A percentile compares a stretch with the other conserved stretches of the same genome.
Evolutionary conservation across 2,797 vertebrate genomes (phyloP).

Genomic region (Lepilemur ruficaudatus): DNA sequence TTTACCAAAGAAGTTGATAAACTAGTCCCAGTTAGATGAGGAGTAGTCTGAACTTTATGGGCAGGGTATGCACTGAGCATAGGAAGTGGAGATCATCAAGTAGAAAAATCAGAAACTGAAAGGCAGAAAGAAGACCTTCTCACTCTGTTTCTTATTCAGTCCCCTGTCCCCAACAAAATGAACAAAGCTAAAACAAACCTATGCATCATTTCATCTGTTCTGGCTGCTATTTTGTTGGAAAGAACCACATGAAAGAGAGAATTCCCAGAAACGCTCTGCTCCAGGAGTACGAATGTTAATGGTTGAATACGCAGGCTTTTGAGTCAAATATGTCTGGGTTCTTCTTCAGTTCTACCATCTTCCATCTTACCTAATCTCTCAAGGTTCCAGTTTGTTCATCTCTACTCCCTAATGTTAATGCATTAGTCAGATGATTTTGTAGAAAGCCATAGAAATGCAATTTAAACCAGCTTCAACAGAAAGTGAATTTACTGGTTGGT

Average conservation of each 20-base stretch:
- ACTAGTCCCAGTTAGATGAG: not conserved
- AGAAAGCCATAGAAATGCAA: not conserved
- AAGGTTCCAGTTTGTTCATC: not conserved
- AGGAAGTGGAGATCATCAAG: not conserved
- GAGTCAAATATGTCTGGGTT: not conserved
- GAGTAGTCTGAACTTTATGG: not conserved
- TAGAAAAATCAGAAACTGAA: not conserved
- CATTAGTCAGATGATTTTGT: not conserved
- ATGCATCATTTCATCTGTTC: not conserved
- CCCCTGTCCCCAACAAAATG: not conserved
- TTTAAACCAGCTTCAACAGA: not conserved
- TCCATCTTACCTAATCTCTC: not conserved
- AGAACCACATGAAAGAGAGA: not conserved
- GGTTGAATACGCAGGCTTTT: not conserved
- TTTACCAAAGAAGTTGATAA: not conserved
- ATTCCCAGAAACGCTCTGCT: not conserved
- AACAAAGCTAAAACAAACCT: not conserved
- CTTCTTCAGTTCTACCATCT: not conserved
- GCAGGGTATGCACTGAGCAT: not conserved
- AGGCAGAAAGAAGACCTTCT: not conserved
- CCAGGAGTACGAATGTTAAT: not conserved
- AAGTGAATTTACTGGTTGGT: not conserved
- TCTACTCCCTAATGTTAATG: not conserved
- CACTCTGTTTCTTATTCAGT: not conserved
- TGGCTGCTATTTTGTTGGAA: not conserved